A percentile compares a stretch with the other conserved stretches of the same genome.
These are phyloP conservation scores for Coregonus suidteri DNA, from an alignment of 2,797 vertebrate genomes.

Conservation along the genomic window DNA sequence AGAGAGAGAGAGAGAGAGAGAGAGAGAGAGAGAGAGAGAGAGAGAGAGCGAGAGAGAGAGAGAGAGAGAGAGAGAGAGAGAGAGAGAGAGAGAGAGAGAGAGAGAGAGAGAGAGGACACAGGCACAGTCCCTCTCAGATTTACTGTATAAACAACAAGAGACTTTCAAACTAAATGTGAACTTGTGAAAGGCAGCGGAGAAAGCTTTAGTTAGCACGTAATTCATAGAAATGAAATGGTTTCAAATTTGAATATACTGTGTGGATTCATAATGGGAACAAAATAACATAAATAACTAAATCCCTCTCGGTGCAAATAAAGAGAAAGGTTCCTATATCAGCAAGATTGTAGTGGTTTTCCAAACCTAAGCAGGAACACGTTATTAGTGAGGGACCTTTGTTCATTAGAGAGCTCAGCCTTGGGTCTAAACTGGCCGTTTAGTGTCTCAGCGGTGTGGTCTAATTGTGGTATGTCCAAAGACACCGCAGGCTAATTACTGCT, in stretches of 20 bases:
- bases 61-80: no score
- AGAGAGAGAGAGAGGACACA: no score
- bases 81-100: no score
- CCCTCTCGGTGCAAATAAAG: slow-evolving; percentile 9
- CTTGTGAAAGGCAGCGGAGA: slow-evolving; percentile 8
- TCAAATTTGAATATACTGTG: no score
- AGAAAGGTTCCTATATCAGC: slow-evolving; percentile 46
- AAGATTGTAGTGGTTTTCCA: slow-evolving; percentile 35
- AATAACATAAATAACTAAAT: slow-evolving; percentile 21
- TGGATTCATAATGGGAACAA: neutral
- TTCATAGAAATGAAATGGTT: neutral
- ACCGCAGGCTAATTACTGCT: slow-evolving; percentile 52
- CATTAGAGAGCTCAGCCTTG: no score
- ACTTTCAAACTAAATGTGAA: neutral
- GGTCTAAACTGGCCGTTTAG: slow-evolving; percentile 61
- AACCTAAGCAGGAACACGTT: slow-evolving; percentile 56
- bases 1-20: no score
- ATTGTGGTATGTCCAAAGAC: slow-evolving; percentile 61
- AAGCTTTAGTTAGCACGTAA: neutral
- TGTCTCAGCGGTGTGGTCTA: slow-evolving; percentile 63
- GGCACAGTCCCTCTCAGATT: slow-evolving; percentile 15
- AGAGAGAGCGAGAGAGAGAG: no score
- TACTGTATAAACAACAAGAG: neutral
- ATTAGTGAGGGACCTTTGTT: slow-evolving; percentile 57
- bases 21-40: no score